Evolutionary conservation across 2,888 invertebrate species (phyloP), one percentile per base, ranked within the genome.

Genomic region (Parasteatoda lunata): DNA sequence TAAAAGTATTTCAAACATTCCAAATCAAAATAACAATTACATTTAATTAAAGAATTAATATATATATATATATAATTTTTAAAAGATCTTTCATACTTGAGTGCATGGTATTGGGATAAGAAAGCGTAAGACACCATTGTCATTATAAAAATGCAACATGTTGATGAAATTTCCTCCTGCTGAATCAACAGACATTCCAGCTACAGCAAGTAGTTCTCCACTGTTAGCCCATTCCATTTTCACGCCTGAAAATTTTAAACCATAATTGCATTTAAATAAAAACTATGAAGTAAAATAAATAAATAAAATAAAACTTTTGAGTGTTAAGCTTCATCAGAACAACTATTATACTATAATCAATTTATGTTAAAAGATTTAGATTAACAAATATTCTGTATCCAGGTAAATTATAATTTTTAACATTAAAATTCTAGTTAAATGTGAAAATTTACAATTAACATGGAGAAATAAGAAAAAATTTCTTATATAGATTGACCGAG

Each of bases 221-320:
- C 97, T 97, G 92, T 98, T 98, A 88, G 97, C 97, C 98, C 98
- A 98, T 93, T 98, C 98, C 94, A 98, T 96, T 90, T 96, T 91
- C 51, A 92, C 89, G 71, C 91, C 92, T 89, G 47, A 9, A 79
- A 30, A 79, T 0, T 30, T 30, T 30, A 30, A 30, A 30, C 30
- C 0, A 30, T 30, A 30, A 30, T 30, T 30, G 30, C 2, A 30
- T 30, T 30, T 30, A 2, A 30, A 30, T 30, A 30, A 30, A 30
- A 30, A 30, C 2, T 30, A 30, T 30, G 30, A 30, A 30, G 30
- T 30, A 30, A 30, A 30, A 30, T 30, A 30, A 30, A 30, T 30
- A 30, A 30, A 30, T 30, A n/a, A n/a, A n/a, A 30, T 30, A 30
- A 30, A 30, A 30, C 30, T 30, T 30, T 30, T 30, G 30, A 30